These are phyloP conservation scores for Caenorhabditis sulstoni DNA, from an alignment of 2,888 invertebrate genomes.

Conservation along the genomic window DNA sequence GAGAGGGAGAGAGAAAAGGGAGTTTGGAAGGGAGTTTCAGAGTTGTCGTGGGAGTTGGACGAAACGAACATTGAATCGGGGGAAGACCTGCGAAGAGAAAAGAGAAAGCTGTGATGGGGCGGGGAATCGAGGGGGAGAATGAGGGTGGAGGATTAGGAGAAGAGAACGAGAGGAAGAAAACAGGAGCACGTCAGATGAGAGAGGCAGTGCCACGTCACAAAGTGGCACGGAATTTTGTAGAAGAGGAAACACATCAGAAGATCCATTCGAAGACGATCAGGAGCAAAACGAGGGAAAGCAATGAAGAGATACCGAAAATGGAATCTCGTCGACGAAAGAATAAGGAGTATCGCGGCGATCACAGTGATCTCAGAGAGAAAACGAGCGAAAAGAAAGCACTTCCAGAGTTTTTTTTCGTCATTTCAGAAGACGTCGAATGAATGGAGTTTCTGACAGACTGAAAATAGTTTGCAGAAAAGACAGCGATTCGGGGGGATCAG, in stretches of 20 bases:
- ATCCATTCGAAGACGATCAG: too few species aligned
- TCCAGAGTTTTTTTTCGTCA: too few species aligned
- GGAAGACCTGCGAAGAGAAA: slow-evolving; percentile 25
- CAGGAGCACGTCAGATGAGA: slow-evolving; percentile 33
- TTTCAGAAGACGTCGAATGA: too few species aligned
- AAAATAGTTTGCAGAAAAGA: not conserved
- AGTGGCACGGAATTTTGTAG: not conserved
- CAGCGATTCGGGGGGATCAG: not conserved
- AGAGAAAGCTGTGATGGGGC: slow-evolving; percentile 5
- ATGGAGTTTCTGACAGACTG: too few species aligned
- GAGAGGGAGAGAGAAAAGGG: too few species aligned
- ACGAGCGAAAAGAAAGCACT: too few species aligned
- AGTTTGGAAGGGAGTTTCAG: not conserved
- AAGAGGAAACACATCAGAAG: not conserved
- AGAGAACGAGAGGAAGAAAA: not conserved
- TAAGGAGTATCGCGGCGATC: too few species aligned
- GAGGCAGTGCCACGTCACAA: not conserved
- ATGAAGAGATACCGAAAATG: too few species aligned
- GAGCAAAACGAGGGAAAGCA: too few species aligned
- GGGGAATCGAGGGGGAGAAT: slow-evolving; percentile 29
- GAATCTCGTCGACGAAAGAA: too few species aligned
- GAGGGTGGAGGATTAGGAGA: slow-evolving; percentile 45
- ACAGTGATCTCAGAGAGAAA: too few species aligned
- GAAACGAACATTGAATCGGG: slow-evolving; percentile 48
- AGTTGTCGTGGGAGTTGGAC: not conserved